Evolutionary conservation across 2,797 vertebrate genomes (phyloP).

Genomic region (Crax fasciolata): DNA sequence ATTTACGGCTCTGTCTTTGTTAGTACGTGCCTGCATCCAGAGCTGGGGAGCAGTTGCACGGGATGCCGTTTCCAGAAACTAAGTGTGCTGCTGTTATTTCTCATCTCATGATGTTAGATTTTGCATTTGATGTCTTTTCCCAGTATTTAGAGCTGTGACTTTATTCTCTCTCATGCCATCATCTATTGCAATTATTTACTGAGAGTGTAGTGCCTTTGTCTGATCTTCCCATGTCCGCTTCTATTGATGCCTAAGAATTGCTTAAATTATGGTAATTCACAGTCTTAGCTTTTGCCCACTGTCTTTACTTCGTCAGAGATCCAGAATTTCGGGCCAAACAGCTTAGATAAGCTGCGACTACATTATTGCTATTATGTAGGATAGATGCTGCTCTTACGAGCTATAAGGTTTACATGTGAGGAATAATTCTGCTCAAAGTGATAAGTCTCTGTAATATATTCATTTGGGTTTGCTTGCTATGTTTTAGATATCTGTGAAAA

Average conservation of each 20-base stretch:
- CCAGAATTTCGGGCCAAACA: not conserved
- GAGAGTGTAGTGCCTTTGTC: not conserved
- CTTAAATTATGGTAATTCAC: not conserved
- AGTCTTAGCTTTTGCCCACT: not conserved
- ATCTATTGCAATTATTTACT: not conserved
- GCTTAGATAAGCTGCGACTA: not conserved
- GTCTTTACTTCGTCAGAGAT: not conserved
- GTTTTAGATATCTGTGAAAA: constrained; percentile 28
- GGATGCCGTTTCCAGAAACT: fast-evolving
- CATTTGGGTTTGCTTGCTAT: constrained; percentile 13
- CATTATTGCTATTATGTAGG: fast-evolving
- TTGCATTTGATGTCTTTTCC: not conserved
- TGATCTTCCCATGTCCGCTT: not conserved
- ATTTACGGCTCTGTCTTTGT: not conserved
- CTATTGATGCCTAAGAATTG: not conserved
- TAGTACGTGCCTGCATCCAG: not conserved
- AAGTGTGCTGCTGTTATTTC: not conserved
- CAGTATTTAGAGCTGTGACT: not conserved
- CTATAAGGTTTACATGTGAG: not conserved
- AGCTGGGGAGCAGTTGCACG: not conserved
- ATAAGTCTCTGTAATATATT: not conserved
- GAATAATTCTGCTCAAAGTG: not conserved
- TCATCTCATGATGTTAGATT: fast-evolving
- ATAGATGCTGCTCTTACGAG: not conserved
- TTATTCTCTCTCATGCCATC: not conserved